Evolutionary conservation across 2,888 invertebrate species (phyloP), one percentile per base, ranked within the genome.

Genomic region (Heteropelma amictum): DNA sequence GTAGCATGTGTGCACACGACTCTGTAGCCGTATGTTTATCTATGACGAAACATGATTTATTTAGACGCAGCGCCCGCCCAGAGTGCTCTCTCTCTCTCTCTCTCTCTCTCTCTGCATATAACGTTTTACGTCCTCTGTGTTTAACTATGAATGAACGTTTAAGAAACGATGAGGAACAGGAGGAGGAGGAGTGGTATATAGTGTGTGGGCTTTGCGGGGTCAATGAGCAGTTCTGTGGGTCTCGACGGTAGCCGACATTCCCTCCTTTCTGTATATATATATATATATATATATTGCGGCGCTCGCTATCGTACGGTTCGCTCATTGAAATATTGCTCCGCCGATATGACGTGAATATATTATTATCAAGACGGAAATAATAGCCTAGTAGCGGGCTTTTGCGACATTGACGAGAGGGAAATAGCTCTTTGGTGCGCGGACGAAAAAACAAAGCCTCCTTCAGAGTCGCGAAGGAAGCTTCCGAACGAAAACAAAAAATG

Each of bases 41-140:
- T 79, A 80, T 82, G 84, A 82, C 79, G 80, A 83, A 85, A 80
- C 81, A 79, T 81, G 78, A 82, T 84, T 84, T 82, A 84, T 84
- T 82, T 81, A 82, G 81, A 84, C 82, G 81, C 82, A 82, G 81
- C 67, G 69, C 33, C 58, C 56, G 12, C 23, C 17, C n/a, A 8
- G 33, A 47, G 10, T 33, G 5, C 33, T 7, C 12, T n/a, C n/a
- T n/a, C n/a, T n/a, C n/a, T n/a, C n/a, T n/a, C n/a, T n/a, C n/a
- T n/a, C n/a, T n/a, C n/a, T n/a, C n/a, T n/a, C 33, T 33, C 12
- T 7, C 17, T 33, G 28, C 30, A 21, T 51, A 40, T 51, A 56
- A 63, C 65, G 42, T 67, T 75, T 70, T 49, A 54, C 65, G 71
- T 49, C n/a, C n/a, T n/a, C n/a, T n/a, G 56, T 75, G 40, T 49